Base-by-base conservation (phyloP, 2,113 vertebrate genomes). In the Protobothrops mucrosquamatus region DNA sequence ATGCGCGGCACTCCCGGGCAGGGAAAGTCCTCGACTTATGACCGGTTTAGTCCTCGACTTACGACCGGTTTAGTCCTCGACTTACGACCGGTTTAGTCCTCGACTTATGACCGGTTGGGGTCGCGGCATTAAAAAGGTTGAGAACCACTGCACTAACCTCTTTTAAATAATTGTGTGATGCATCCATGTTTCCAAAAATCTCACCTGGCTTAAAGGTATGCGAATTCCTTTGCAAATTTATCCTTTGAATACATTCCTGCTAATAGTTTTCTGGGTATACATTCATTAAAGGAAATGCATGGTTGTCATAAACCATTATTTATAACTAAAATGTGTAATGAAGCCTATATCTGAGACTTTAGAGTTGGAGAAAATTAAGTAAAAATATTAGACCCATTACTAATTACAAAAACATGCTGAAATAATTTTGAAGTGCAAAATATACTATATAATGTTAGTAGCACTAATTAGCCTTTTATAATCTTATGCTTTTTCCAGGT, bases 401-500 rank as follows among this genome's bases (percentile, higher is more conserved):
- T 81, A 81, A 81, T 51, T 52, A 34, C 55, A 51, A 5, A n/a
- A 43, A 86, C 8, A 20, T 10, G 7, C 18, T 52, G 20, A 5
- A 61, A 59, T 51, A 7, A 18, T 20, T 48, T 87, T 51, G 34
- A 87, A 11, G 52, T 24, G 29, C 24, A 54, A 22, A 85, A 6
- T 64, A 26, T 29, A 51, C 24, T 29, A 14, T n/a, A 14, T 46
- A 9, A 81, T 89, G 0, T 59, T 51, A 51, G 10, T 20, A 64
- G 46, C 20, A 29, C 24, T 89, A 7, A 89, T 81, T 6, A 81
- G 34, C 74, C 34, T 81, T 81, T 43, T 7, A 61, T 92, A 52
- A 87, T 7, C 46, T 20, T 46, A 54, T 74, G 2, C 23, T 6
- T 93, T 91, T 89, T 88, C 88, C 94, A 98, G 98, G 98, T 97